Conservation (phyloP, 2,888 invertebrate species). For the Phalera bucephala region DNA sequence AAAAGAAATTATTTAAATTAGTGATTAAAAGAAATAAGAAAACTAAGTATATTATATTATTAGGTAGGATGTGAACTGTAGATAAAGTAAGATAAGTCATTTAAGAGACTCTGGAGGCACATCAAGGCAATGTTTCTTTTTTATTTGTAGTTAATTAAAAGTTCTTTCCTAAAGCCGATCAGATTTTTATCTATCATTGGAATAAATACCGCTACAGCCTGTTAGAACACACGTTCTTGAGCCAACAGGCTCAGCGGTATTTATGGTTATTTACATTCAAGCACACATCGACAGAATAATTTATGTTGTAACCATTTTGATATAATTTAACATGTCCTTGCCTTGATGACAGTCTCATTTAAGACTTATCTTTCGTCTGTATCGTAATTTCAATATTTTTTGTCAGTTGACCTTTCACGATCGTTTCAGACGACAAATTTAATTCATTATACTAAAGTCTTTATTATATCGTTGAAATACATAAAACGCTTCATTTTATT, state of each 20-base stretch:
- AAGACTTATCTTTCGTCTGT: constrained; percentile 34
- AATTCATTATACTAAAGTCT: not conserved
- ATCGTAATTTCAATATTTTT: not conserved
- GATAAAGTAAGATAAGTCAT: constrained; percentile 45
- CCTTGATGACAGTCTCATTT: constrained; percentile 45
- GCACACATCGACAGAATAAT: too few relatives aligned
- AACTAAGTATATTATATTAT: not conserved
- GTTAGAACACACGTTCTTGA: constrained; percentile 76
- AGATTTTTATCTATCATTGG: constrained; percentile 14
- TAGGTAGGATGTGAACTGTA: constrained; percentile 57
- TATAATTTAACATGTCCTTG: constrained; percentile 22
- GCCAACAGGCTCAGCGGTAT: constrained; percentile 75
- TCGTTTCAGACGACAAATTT: not conserved
- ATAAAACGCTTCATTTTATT: too few relatives aligned
- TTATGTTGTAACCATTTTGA: too few relatives aligned
- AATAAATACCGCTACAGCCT: constrained; percentile 69
- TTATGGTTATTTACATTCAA: constrained; percentile 33
- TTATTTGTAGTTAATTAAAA: not conserved
- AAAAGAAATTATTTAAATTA: too few relatives aligned
- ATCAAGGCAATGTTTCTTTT: constrained; percentile 46
- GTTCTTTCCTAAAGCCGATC: not conserved
- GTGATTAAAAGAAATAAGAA: too few relatives aligned
- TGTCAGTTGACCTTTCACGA: not conserved
- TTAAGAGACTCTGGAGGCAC: constrained; percentile 64
- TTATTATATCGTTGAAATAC: not conserved